Base-by-base conservation (phyloP, 1,140 invertebrate genomes). In the Sitophilus oryzae region DNA sequence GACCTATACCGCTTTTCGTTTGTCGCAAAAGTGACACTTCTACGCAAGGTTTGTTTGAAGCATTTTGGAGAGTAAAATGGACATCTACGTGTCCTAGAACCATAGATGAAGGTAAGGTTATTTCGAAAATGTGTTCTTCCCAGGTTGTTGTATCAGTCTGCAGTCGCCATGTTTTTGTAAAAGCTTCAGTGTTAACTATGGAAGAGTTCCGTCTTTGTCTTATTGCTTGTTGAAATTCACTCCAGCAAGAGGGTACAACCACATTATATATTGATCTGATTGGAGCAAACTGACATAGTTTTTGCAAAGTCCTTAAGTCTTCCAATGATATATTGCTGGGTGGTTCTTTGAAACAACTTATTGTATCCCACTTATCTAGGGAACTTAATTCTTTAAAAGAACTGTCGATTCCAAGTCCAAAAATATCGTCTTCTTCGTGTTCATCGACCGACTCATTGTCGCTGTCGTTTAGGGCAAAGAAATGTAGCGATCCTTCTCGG, bases 161-260 rank as follows among this genome's bases (percentile, higher is more conserved):
- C 2, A 94, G 74, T 54, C 89, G 78, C 89, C 89, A 94, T 0
- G 88, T 90, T 51, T 89, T 78, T 4, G 87, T 90, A 46, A 84
- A 81, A 62, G 90, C 84, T 52, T 87, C 83, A 62, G 86, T 85
- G 52, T 54, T 63, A 25, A 52, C 35, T 23, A 42, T 56, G 34
- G 48, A 56, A 38, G 41, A 80, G 59, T 81, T 82, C 14, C 86
- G 79, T 10, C 91, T 77, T 58, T 93, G 90, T 52, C 91, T 83
- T 48, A 68, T 65, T 1, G 66, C 61, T 55, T 93, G 91, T 63
- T 91, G 89, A 64, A 94, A 81, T 76, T 94, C 90, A 58, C 82
- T 87, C 93, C 91, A 94, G 72, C 91, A 94, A 20, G 89, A 83
- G 1, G 91, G 89, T 0, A 93, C 88, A n/a, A 90, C 91, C 4